These are phyloP conservation scores for Holacanthus passer DNA, from an alignment of 2,113 vertebrate genomes.

Conservation along the genomic window DNA sequence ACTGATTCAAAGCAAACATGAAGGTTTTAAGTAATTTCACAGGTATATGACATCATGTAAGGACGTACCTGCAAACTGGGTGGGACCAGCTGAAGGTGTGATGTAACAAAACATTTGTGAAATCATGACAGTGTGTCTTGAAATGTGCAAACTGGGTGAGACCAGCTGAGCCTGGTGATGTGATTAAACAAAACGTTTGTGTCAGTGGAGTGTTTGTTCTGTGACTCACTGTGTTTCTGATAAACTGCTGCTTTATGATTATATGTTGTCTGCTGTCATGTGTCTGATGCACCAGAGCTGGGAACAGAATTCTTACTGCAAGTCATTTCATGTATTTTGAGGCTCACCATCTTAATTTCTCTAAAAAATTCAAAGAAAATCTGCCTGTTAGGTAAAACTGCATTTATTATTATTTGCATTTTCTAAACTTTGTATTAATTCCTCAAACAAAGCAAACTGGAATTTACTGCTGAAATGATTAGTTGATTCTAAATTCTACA, in stretches of 20 bases:
- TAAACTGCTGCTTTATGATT: not conserved
- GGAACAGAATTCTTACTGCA: not conserved
- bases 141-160: conserved; percentile 7
- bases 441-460: no score
- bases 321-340: no score
- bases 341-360: no score
- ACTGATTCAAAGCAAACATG: not conserved
- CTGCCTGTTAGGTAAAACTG: no score
- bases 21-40: not conserved
- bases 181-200: not conserved
- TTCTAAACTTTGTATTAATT: no score
- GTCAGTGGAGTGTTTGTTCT: not conserved
- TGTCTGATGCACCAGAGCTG: not conserved
- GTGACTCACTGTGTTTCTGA: conserved; percentile 8
- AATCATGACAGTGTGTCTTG: not conserved
- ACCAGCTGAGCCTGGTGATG: not conserved
- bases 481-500: no score
- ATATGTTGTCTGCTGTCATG: not conserved
- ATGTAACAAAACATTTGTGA: not conserved
- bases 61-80: not conserved
- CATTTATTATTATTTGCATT: no score
- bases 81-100: conserved; percentile 1
- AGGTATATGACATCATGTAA: not conserved
- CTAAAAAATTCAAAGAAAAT: no score
- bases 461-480: no score